Conservation (phyloP, 2,888 invertebrate species). For the Acronicta psi region DNA sequence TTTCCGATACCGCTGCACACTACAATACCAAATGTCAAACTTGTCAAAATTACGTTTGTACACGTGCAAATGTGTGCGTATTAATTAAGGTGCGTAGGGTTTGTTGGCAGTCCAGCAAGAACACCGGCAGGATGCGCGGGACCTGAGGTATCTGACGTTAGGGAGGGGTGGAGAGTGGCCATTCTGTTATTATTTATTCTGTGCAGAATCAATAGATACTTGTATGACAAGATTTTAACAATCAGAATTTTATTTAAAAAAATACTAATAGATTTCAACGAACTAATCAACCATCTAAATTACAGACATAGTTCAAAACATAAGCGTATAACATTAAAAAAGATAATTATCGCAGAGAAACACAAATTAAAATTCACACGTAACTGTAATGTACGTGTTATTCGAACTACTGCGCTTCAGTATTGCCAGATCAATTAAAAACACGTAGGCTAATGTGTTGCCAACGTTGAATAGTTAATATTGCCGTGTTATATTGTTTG, state of each 20-base stretch:
- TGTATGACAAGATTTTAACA: too few species aligned
- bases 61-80: too few species aligned
- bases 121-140: too few species aligned
- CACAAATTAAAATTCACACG: slow-evolving; percentile 31
- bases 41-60: too few species aligned
- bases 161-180: too few species aligned
- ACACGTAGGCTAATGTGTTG: slow-evolving; percentile 74
- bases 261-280: slow-evolving; percentile 11
- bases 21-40: too few species aligned
- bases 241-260: not conserved
- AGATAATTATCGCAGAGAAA: slow-evolving; percentile 23
- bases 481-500: slow-evolving; percentile 79
- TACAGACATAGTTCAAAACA: slow-evolving; percentile 14
- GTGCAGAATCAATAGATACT: too few species aligned
- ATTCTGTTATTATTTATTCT: too few species aligned
- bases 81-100: too few species aligned
- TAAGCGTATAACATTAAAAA: slow-evolving; percentile 24
- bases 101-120: too few species aligned
- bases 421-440: slow-evolving; percentile 80
- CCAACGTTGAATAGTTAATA: slow-evolving; percentile 80
- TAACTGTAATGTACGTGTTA: slow-evolving; percentile 32
- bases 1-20: too few species aligned
- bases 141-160: too few species aligned
- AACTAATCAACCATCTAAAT: slow-evolving; percentile 5
- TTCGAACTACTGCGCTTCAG: slow-evolving; percentile 57